Evolutionary conservation across 2,888 invertebrate species (phyloP), one percentile per base, ranked within the genome.

Genomic region (Cheilosia scutellata): DNA sequence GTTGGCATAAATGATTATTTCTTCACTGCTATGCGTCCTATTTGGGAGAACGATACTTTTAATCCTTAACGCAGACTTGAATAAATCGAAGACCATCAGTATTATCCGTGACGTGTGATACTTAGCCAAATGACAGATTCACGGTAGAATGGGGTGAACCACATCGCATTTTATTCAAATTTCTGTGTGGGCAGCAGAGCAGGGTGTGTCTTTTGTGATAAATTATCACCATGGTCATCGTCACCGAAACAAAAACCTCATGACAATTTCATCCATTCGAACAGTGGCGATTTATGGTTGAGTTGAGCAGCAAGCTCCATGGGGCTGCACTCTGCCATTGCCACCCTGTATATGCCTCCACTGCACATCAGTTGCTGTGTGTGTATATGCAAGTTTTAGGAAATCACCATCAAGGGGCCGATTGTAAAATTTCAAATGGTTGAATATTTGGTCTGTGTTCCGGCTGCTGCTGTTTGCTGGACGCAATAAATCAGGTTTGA

Each of bases 401-500:
- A 87, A 87, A 87, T 87, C 87, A 82, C 87, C 77, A 87, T 72
- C 87, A 78, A 78, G 82, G 87, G 87, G 87, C 77, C 78, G 82
- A 87, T 87, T 82, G 87, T 77, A 82, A 82, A 82, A 82, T 77
- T 82, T 82, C 82, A 87, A 82, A 82, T 82, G 82, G 62, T 63
- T 68, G 74, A 87, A 82, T 82, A 77, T 82, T 82, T 75, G 77
- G 77, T 65, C 53, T 42, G 57, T 70, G 77, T 74, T 82, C 68
- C 82, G 77, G 47, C 65, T 70, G 51, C 65, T 78, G 72, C 63
- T 88, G 62, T 82, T 77, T 72, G 75, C 66, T 55, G 62, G 55
- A 77, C 55, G 65, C 65, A 77, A 88, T 88, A 88, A 88, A 88
- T 88, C 88, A 88, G 87, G 88, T 88, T 88, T 88, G 88, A 88